Evolutionary conservation across 30 jellyfish, hydroid and myxozoan species (phyloP).

Genomic region (Cassiopea andromeda): DNA sequence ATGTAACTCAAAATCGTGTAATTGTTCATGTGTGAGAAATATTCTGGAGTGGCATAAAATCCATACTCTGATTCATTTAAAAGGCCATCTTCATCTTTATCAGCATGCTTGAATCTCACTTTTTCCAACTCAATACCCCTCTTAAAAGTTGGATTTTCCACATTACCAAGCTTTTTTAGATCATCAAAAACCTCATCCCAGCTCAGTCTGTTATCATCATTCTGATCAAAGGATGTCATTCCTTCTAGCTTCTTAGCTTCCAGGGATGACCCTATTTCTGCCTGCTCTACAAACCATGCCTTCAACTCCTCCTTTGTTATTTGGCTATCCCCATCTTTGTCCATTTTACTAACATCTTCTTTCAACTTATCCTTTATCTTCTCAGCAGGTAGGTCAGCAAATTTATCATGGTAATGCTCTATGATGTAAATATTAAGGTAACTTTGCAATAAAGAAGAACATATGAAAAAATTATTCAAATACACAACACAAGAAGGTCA

Average conservation of each 20-base stretch:
- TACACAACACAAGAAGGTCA: background rate
- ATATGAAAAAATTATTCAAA: too few species aligned
- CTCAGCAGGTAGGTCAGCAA: constrained; percentile 21
- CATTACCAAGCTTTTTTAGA: constrained; percentile 60
- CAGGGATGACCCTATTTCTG: constrained; percentile 53
- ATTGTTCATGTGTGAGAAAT: constrained; percentile 56
- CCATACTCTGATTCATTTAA: constrained; percentile 43
- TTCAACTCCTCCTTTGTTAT: constrained; percentile 39
- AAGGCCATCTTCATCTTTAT: constrained; percentile 50
- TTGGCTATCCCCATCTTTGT: constrained; percentile 44
- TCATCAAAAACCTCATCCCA: constrained; percentile 70
- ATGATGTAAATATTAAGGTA: background rate
- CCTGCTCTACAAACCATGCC: constrained; percentile 48
- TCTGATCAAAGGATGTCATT: constrained; percentile 26
- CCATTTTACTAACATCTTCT: constrained; percentile 58
- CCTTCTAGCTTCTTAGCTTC: constrained; percentile 62
- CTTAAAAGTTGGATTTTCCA: constrained; percentile 40
- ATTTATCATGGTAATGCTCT: constrained; percentile 49
- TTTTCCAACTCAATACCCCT: constrained; percentile 64
- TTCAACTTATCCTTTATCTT: constrained; percentile 22
- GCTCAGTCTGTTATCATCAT: constrained; percentile 45
- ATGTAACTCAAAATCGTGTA: constrained; percentile 56
- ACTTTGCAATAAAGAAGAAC: background rate
- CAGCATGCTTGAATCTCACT: constrained; percentile 59
- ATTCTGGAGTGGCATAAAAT: constrained; percentile 71